Conservation (phyloP, 2,113 vertebrate species). For the Dolichotis patagonum region DNA sequence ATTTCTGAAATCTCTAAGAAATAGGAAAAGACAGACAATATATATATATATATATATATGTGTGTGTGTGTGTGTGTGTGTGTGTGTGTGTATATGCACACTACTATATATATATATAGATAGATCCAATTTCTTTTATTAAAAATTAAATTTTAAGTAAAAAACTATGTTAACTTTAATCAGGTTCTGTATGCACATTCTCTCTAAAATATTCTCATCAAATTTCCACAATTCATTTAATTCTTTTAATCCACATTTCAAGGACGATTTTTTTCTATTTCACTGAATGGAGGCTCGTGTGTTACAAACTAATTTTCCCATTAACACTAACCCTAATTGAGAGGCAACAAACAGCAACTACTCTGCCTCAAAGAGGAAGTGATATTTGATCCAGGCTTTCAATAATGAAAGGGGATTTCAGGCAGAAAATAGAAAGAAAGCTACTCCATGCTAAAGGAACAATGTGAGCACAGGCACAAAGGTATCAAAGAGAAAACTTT, state of each 20-base stretch:
- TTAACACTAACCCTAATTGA: constrained; percentile 62
- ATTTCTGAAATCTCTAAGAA: constrained; percentile 15
- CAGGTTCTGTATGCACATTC: not conserved
- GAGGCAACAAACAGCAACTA: constrained; percentile 38
- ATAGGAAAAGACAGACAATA: not conserved
- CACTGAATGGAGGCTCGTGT: not conserved
- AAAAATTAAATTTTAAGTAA: constrained; percentile 38
- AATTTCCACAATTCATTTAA: not conserved
- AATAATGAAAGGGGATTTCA: constrained; percentile 72
- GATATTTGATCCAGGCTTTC: constrained; percentile 66
- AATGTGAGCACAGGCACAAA: constrained; percentile 16
- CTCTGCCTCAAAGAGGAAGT: constrained; percentile 68
- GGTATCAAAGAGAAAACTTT: not conserved
- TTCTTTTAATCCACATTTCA: not conserved
- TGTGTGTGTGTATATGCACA: too few species aligned
- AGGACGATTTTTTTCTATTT: not conserved
- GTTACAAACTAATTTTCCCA: constrained; percentile 59
- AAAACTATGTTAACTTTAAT: not conserved
- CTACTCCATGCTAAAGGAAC: constrained; percentile 36
- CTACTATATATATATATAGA: too few species aligned
- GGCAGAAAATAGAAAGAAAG: constrained; percentile 70
- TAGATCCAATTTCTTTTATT: not conserved
- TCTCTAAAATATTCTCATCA: not conserved
- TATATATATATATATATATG: too few species aligned
- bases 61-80: too few species aligned